Base-by-base conservation (phyloP, 2,797 vertebrate species). In the Tolypeutes matacus region DNA sequence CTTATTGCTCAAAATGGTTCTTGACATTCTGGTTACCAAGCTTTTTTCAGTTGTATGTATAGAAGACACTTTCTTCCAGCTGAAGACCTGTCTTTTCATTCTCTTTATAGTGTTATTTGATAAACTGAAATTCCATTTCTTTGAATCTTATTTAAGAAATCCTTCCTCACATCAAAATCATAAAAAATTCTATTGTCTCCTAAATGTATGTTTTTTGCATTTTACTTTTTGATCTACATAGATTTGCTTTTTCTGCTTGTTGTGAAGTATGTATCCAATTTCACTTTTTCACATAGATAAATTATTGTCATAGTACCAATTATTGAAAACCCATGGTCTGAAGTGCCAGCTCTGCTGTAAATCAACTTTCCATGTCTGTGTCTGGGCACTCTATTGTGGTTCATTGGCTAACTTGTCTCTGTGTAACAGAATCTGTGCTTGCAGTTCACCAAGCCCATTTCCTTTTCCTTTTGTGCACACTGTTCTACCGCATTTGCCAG, bases 1-100 rank as follows among this genome's bases (percentile, higher is more conserved):
- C 69, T 86, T 83, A 64, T 64, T 29, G 46, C 13, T 88, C 77
- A 56, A 92, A 93, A 81, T 20, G 84, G 82, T 90, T 94, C 53
- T 92, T 89, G 31, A 70, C 2, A 29, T 86, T 82, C 29, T 86
- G 3, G 31, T 67, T 87, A 56, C 12, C 69, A 77, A 89, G 23
- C 42, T 25, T 69, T 77, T 80, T 84, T 82, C 49, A 62, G 29
- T 89, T 89, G 17, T 29, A 36, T 72, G 31, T 92, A 39, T 77
- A 84, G 31, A 75, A 62, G 21, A 92, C 73, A 60, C 21, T 92
- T 89, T 82, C 23, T 78, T 80, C 39, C 6, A 81, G 27, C 53
- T 49, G 21, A 13, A 23, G 31, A 81, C 13, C 82, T 86, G 23
- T 46, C 49, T 78, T 95, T 96, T 89, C 70, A 69, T 78, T 62